Conservation (phyloP, 2,113 vertebrate genomes). For the Chinchilla lanigera region DNA sequence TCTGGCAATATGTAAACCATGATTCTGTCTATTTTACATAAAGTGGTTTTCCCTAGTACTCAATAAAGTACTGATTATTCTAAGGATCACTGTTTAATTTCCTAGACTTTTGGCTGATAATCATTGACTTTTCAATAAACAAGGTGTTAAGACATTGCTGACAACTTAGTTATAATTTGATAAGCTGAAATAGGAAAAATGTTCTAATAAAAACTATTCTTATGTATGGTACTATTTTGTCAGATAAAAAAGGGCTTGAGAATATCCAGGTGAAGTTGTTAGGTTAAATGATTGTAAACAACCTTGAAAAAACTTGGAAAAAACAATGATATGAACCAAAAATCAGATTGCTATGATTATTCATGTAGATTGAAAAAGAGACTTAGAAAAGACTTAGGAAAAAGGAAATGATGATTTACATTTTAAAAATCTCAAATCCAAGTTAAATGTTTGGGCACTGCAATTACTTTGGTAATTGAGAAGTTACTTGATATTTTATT, state of each 20-base stretch:
- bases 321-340: not conserved
- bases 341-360: not conserved
- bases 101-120: not conserved
- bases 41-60: not conserved
- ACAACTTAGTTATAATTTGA: constrained; percentile 14
- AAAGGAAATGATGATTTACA: not conserved
- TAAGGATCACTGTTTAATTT: constrained; percentile 40
- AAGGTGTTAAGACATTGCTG: not conserved
- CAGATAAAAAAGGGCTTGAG: not conserved
- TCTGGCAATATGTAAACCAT: not conserved
- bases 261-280: not conserved
- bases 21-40: not conserved
- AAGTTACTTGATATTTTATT: not conserved
- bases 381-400: not conserved
- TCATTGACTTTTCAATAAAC: not conserved
- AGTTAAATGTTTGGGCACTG: not conserved
- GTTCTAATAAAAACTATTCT: not conserved
- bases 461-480: not conserved
- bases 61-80: not conserved
- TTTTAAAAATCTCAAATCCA: not conserved
- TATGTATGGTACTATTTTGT: not conserved
- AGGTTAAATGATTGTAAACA: not conserved
- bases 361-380: not conserved
- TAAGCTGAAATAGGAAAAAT: not conserved
- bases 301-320: not conserved